Evolutionary conservation across 2,113 vertebrate genomes (phyloP).

Genomic region (Lycaon pictus): DNA sequence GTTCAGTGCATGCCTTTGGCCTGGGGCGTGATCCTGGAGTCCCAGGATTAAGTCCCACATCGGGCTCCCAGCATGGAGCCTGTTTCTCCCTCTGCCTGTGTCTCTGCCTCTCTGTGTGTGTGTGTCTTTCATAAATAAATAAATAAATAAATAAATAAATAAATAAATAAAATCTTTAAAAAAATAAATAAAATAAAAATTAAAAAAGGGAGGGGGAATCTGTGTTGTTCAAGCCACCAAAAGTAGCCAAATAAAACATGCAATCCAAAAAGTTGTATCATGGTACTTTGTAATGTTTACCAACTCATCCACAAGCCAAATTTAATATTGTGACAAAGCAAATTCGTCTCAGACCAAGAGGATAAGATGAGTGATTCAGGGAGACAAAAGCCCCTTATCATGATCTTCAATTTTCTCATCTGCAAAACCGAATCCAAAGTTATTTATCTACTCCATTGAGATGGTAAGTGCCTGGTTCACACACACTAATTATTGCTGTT

Average conservation of each 20-base stretch:
- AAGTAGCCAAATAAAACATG: background rate
- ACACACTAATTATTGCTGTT: background rate
- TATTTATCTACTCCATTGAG: background rate
- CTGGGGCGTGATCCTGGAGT: too few relatives aligned
- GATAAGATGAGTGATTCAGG: slow-evolving; percentile 6
- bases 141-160: too few relatives aligned
- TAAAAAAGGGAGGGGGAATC: background rate
- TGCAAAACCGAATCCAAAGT: slow-evolving; percentile 20
- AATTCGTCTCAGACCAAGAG: slow-evolving; percentile 42
- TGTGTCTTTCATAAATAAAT: too few relatives aligned
- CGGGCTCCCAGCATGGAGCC: too few relatives aligned
- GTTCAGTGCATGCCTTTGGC: too few relatives aligned
- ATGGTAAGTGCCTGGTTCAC: background rate
- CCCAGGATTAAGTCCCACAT: too few relatives aligned
- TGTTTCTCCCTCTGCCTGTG: too few relatives aligned
- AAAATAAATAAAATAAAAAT: too few relatives aligned
- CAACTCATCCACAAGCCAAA: slow-evolving; percentile 8
- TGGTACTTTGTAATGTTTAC: background rate
- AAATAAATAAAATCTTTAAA: too few relatives aligned
- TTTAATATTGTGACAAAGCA: background rate
- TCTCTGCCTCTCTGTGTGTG: too few relatives aligned
- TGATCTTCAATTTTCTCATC: slow-evolving; percentile 22
- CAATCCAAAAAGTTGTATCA: background rate
- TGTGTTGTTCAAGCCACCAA: background rate
- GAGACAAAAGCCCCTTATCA: background rate